Base-by-base conservation (phyloP, 2,797 vertebrate genomes). In the Hypotaenidia philippensis region DNA sequence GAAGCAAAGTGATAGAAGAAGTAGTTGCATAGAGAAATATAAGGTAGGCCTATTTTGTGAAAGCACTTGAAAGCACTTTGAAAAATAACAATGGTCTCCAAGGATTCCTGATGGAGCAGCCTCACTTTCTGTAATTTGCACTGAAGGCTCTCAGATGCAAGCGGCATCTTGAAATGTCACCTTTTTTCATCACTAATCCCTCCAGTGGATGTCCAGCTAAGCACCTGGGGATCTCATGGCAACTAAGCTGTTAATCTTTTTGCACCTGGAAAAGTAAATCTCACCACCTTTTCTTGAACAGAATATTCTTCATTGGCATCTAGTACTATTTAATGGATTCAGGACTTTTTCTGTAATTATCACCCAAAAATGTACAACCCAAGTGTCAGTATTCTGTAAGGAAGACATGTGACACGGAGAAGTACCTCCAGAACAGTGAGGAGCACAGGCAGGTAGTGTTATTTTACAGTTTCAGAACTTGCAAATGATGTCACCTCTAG, bases 41-140 rank as follows among this genome's bases (percentile, higher is more conserved):
- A 79, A 93, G 52, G 25, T 53, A 68, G 70, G 45, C 25, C 18
- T 82, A 60, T 95, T 93, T 92, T 61, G 47, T 93, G 70, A 92
- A 75, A 88, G 36, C 65, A 88, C 83, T 94, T 95, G 87, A 75
- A 94, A 91, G 55, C 60, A 81, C 53, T 93, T 89, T 45, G 70
- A 68, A 86, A 97, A 96, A 96, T 56, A 94, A 91, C 53, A 93
- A 7, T 55, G 27, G 11, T 75, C 76, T 91, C 93, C 80, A 44
- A 87, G 87, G 89, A 92, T 83, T 94, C 88, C 66, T 94, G 90
- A 95, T 86, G 69, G 79, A 93, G 70, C 64, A 94, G 52, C 94
- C 82, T 95, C 64, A 90, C 63, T 79, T 87, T 90, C 21, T 5
- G 40, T 60, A 94, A 75, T 78, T 96, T 90, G 44, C 49, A 86